Percentiles rank a stretch among this genome's conserved stretches.
Evolutionary conservation across 2,113 vertebrate genomes (phyloP).

Genomic region (Trichechus manatus): DNA sequence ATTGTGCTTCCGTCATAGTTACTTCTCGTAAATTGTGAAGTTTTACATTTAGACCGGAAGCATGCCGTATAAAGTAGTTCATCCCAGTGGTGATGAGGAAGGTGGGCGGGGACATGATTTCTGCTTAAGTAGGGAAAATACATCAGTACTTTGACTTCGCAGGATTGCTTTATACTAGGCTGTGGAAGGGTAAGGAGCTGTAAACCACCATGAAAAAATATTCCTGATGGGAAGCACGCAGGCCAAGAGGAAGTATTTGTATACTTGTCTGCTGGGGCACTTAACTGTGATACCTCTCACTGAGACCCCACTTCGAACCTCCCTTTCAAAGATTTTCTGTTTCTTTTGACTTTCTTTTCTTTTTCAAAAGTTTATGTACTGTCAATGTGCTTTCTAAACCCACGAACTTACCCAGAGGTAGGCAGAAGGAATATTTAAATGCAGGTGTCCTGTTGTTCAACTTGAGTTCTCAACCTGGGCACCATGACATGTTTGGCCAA

Average conservation of each 20-base stretch:
- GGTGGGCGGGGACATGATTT: background rate
- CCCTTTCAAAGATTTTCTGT: background rate
- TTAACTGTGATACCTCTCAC: background rate
- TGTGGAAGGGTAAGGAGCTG: background rate
- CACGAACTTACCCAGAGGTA: accelerated
- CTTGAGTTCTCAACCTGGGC: background rate
- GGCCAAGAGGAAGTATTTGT: accelerated
- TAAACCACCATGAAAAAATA: background rate
- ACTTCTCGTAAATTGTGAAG: background rate
- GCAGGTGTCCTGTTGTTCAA: background rate
- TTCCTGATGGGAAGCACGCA: too few species aligned
- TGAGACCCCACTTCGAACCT: background rate
- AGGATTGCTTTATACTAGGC: background rate
- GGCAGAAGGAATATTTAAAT: background rate
- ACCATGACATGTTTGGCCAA: background rate
- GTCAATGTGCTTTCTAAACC: background rate
- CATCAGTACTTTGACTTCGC: background rate
- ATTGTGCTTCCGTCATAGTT: background rate
- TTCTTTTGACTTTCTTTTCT: background rate
- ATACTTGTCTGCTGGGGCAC: too few species aligned
- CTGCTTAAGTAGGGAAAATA: background rate
- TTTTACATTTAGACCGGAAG: background rate
- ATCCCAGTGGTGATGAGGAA: background rate
- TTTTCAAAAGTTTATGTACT: background rate
- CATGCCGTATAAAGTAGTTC: background rate